Conservation (phyloP, 2,113 vertebrate genomes). For the Riparia riparia region DNA sequence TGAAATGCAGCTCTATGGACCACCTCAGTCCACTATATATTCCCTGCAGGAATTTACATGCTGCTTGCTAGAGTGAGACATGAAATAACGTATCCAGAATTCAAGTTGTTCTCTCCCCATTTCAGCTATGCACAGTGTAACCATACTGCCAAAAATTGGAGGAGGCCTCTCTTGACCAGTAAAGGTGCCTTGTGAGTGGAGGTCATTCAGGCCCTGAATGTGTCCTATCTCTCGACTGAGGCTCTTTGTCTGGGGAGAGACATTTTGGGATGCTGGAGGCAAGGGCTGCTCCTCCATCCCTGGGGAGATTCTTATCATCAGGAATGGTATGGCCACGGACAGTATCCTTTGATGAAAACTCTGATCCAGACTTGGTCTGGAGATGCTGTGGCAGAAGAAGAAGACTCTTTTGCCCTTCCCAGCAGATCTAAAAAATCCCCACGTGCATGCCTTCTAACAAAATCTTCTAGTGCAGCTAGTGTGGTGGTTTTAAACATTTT, state of each 20-base stretch:
- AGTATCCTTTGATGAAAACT: neutral
- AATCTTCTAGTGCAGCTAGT: neutral
- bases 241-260: neutral
- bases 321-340: neutral
- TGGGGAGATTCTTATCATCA: fast-evolving
- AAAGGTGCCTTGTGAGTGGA: neutral
- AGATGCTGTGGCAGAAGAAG: neutral
- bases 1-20: neutral
- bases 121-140: neutral
- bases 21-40: neutral
- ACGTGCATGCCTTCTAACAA: neutral
- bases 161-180: neutral
- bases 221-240: neutral
- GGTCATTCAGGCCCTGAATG: neutral
- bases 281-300: neutral
- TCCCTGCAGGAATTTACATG: neutral
- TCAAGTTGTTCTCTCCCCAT: neutral
- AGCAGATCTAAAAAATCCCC: neutral
- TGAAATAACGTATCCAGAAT: neutral
- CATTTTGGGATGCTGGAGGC: neutral
- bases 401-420: neutral
- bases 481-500: neutral
- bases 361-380: neutral
- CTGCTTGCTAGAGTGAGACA: neutral
- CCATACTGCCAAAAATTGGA: neutral